Evolutionary conservation across 2,113 vertebrate genomes (phyloP).

Genomic region (Dromiciops gliroides): DNA sequence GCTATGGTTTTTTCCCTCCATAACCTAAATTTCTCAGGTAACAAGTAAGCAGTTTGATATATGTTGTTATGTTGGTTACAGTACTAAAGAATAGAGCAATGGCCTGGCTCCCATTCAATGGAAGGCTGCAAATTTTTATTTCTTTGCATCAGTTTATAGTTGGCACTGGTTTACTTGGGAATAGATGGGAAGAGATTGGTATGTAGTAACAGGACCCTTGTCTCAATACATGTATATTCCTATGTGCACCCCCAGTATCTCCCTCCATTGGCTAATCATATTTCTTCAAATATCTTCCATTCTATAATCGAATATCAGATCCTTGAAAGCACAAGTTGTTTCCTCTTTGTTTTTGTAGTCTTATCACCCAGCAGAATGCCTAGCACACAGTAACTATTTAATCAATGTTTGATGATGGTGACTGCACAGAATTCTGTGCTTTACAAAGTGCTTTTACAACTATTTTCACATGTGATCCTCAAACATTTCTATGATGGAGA

Average conservation of each 20-base stretch:
- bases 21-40: conserved; percentile 5
- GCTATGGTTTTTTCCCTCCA: background rate
- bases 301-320: background rate
- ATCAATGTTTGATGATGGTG: background rate
- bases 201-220: background rate
- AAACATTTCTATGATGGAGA: too few species aligned
- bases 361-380: background rate
- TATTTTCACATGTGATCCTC: background rate
- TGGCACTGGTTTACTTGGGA: background rate
- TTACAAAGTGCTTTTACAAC: background rate
- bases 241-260: background rate
- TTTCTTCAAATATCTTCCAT: background rate
- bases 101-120: background rate
- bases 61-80: background rate
- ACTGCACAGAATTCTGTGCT: background rate
- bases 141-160: background rate
- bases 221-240: background rate
- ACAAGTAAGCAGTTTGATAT: conserved; percentile 7
- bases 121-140: background rate
- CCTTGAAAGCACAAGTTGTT: background rate
- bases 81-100: background rate
- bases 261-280: background rate
- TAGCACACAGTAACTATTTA: background rate
- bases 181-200: background rate
- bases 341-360: background rate